A percentile compares a stretch with the other conserved stretches of the same genome.
Conservation (phyloP, 2,113 vertebrate species). For the Aramus guarauna region DNA sequence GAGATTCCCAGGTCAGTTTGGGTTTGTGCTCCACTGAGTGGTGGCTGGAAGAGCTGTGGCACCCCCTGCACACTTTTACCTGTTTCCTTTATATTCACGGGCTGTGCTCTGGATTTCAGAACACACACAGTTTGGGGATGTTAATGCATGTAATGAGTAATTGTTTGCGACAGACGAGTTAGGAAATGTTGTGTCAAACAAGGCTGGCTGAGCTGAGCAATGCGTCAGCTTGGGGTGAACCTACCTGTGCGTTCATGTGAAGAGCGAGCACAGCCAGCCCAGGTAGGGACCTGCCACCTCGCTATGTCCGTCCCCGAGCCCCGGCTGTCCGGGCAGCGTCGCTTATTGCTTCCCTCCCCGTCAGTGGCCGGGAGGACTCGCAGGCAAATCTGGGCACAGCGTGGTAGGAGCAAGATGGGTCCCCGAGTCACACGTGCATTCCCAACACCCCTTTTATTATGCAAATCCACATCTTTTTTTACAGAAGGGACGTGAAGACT, state of each 20-base stretch:
- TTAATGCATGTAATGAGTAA: background rate
- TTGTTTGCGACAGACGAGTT: background rate
- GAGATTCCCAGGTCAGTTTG: background rate
- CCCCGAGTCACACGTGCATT: accelerated
- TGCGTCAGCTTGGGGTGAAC: background rate
- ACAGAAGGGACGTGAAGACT: background rate
- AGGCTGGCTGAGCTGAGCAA: background rate
- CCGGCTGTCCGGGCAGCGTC: background rate
- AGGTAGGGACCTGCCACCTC: background rate
- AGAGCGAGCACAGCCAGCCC: background rate
- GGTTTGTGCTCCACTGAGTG: background rate
- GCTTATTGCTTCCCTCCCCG: accelerated
- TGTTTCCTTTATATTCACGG: no score
- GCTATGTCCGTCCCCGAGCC: background rate
- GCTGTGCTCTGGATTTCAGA: background rate
- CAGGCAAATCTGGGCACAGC: background rate
- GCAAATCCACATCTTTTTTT: background rate
- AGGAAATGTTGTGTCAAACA: background rate
- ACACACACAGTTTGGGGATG: background rate
- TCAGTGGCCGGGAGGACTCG: accelerated
- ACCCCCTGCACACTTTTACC: background rate
- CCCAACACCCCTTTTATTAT: background rate
- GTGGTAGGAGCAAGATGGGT: background rate
- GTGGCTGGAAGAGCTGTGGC: background rate
- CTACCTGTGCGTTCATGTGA: background rate